phyloP scores from a whole-genome alignment of 2,797 vertebrate genomes.

The Pangasius larnaudii region DNA sequence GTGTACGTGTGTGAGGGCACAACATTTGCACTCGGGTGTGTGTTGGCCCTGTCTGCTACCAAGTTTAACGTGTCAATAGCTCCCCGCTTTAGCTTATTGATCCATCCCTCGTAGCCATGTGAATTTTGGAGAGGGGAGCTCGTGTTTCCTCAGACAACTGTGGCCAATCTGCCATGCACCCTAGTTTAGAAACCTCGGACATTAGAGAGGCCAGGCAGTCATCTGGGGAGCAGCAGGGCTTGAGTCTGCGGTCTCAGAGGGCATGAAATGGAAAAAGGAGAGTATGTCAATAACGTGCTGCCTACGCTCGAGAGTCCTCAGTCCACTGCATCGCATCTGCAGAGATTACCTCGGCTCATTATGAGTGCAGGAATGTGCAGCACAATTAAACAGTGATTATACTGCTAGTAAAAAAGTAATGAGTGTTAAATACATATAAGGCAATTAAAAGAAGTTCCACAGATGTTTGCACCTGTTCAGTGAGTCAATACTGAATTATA shows the following conservation, averaged over 20 bases:
- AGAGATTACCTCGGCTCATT: conserved; percentile 30
- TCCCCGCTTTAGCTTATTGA: conserved; percentile 82
- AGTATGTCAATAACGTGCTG: conserved; percentile 42
- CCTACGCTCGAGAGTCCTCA: conserved; percentile 15
- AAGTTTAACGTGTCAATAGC: conserved; percentile 70
- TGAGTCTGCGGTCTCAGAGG: conserved; percentile 43
- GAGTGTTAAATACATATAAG: conserved; percentile 1
- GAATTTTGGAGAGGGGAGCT: conserved; percentile 75
- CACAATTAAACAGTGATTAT: conserved; percentile 22
- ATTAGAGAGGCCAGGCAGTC: conserved; percentile 57
- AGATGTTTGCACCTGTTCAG: conserved; percentile 1
- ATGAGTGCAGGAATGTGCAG: conserved; percentile 29
- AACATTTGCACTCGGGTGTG: conserved; percentile 18
- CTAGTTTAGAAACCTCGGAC: conserved; percentile 58
- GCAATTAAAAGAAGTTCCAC: not conserved
- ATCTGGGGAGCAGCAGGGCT: conserved; percentile 49
- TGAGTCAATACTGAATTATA: not conserved
- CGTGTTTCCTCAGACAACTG: conserved; percentile 79
- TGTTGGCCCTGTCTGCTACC: conserved; percentile 52
- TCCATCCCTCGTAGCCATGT: conserved; percentile 74
- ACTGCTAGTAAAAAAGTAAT: not conserved
- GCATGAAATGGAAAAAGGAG: conserved; percentile 43
- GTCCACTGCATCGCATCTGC: not conserved
- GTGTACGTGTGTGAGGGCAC: not conserved
- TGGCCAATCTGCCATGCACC: conserved; percentile 62